Evolutionary conservation across 2,797 vertebrate genomes (phyloP), one percentile per base, ranked within the genome.

Genomic region (Limnodromus scolopaceus): DNA sequence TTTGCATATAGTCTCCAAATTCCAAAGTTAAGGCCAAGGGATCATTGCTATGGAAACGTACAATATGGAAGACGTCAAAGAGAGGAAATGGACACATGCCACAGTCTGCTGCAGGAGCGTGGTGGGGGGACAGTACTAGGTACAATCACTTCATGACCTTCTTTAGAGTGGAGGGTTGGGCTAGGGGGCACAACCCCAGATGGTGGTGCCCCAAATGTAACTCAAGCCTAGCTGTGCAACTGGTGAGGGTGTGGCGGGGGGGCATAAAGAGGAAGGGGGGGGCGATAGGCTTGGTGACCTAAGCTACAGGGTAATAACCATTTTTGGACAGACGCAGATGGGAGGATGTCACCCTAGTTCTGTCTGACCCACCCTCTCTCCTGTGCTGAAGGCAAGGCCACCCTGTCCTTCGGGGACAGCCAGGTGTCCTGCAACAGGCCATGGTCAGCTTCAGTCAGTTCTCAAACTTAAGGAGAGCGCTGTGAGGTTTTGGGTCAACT

Each of bases 21-120:
- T 98, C 98, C 98, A 98, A 98, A 98, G 98, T 98, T 99, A 99
- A 99, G 99, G 99, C 99, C 99, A 98, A 98, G 98, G 99, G 98
- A 98, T 98, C 98, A 98, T 98, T 99, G 99, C 99, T 98, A 99
- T 98, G 98, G 95, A 98, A 98, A 99, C 98, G 97, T 90, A 98
- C 97, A 98, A 98, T 97, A 97, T 98, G 99, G 99, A 99, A 99
- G 99, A 99, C 99, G 75, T 96, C 96, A 98, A 91, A 96, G 98
- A 96, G 95, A 97, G 93, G 87, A 96, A 91, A 94, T 91, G 80
- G 86, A 94, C 93, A 94, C 94, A 87, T 81, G 72, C 96, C 93
- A 88, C 58, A 66, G 87, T 92, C 80, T 96, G 95, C 95, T 95
- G 96, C 77, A 77, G 80, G 81, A 75, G 92, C 90, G 64, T 20